Conservation (phyloP, 2,113 vertebrate species). For the Miniopterus natalensis region DNA sequence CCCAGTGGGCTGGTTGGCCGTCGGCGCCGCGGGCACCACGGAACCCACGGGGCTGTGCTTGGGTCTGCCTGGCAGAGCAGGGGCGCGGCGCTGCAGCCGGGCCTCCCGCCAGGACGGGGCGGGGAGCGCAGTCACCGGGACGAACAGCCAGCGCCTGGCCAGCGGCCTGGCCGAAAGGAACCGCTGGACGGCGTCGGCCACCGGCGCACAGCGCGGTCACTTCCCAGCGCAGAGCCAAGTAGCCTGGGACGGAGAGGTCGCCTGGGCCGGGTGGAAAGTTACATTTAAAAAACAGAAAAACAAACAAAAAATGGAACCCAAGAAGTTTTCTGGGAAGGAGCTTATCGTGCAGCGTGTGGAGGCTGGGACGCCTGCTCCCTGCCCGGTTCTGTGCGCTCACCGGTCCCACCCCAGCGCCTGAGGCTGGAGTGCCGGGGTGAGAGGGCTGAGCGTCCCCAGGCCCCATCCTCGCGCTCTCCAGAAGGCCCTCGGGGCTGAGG, state of each 20-base stretch:
- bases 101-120: background rate
- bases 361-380: no score
- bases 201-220: no score
- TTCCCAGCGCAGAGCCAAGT: background rate
- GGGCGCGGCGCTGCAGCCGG: background rate
- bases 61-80: background rate
- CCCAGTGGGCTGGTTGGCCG: background rate
- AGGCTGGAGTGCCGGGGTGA: background rate
- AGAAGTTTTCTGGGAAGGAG: conserved; percentile 2
- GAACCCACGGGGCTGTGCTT: background rate
- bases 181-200: background rate
- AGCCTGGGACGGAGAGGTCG: background rate
- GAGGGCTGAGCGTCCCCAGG: background rate
- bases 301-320: background rate
- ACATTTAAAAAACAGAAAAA: background rate
- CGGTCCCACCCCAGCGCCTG: background rate
- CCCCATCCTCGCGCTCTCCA: background rate
- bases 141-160: rapidly evolving
- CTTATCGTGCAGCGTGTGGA: background rate
- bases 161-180: background rate
- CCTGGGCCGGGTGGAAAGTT: background rate
- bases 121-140: background rate
- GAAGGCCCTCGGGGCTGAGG: background rate
- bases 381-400: no score
- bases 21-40: background rate